Percentiles rank a stretch among this genome's conserved stretches.
Conservation (phyloP, 2,113 vertebrate species). For the Percina caprodes region DNA sequence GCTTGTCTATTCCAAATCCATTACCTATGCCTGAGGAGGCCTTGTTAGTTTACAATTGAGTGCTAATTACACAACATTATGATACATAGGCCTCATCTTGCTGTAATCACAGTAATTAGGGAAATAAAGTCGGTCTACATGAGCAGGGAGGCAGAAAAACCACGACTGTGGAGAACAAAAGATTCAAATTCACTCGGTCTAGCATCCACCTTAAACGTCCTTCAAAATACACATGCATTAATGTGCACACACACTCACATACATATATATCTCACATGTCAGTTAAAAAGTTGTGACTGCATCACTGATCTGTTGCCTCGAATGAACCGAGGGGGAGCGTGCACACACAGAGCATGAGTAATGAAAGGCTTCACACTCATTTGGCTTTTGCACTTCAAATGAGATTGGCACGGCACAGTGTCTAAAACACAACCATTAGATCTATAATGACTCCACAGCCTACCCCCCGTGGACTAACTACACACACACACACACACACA, state of each 20-base stretch:
- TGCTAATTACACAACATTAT: slow-evolving; percentile 78
- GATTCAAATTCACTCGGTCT: slow-evolving; percentile 28
- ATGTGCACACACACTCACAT: background rate
- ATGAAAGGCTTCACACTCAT: slow-evolving; percentile 82
- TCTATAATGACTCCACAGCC: slow-evolving; percentile 85
- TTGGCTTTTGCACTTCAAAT: slow-evolving; percentile 83
- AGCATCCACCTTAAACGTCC: slow-evolving; percentile 41
- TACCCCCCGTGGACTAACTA: slow-evolving; percentile 70
- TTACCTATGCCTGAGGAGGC: slow-evolving; percentile 77
- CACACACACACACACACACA: slow-evolving; percentile 49
- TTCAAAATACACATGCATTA: slow-evolving; percentile 27
- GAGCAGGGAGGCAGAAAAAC: slow-evolving; percentile 50
- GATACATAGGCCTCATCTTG: slow-evolving; percentile 74
- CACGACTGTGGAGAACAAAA: slow-evolving; percentile 53
- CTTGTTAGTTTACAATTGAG: slow-evolving; percentile 77
- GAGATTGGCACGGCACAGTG: slow-evolving; percentile 72
- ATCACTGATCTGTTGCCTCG: slow-evolving; percentile 67
- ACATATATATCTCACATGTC: slow-evolving; percentile 29
- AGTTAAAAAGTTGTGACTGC: slow-evolving; percentile 73
- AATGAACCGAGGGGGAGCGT: slow-evolving; percentile 47
- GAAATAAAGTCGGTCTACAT: slow-evolving; percentile 61
- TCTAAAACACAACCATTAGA: slow-evolving; percentile 85
- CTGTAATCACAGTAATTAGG: slow-evolving; percentile 78
- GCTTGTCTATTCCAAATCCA: slow-evolving; percentile 76
- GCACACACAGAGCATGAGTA: slow-evolving; percentile 71